Percentiles rank a stretch among this genome's conserved stretches.
These are phyloP conservation scores for Lithophane semibrunnea DNA, from an alignment of 2,888 invertebrate species.

Conservation along the genomic window DNA sequence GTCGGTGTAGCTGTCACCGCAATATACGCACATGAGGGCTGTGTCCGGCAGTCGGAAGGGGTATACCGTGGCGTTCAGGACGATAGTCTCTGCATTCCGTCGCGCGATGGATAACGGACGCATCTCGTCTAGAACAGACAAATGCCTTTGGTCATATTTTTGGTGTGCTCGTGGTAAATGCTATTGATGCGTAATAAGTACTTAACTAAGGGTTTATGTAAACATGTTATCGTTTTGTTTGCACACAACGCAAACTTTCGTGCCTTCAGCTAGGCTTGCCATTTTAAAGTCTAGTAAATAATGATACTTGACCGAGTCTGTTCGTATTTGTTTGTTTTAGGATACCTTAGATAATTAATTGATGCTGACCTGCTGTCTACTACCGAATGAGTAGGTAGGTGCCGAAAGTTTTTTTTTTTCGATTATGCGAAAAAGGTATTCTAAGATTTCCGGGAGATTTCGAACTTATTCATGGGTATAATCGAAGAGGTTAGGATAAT, in stretches of 20 bases:
- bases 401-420: too few species aligned
- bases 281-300: neutral
- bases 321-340: neutral
- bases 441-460: too few species aligned
- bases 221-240: slow-evolving; percentile 1
- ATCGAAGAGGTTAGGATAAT: neutral
- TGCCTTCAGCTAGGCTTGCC: neutral
- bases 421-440: too few species aligned
- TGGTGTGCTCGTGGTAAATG: slow-evolving; percentile 31
- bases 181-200: slow-evolving; percentile 22
- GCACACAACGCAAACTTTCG: neutral
- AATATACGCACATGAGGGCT: slow-evolving; percentile 81
- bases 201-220: slow-evolving; percentile 6
- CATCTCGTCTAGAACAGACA: slow-evolving; percentile 82
- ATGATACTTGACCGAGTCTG: neutral
- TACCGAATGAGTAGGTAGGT: neutral
- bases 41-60: slow-evolving; percentile 82
- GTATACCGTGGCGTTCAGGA: slow-evolving; percentile 81
- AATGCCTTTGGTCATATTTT: slow-evolving; percentile 74
- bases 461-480: too few species aligned
- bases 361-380: neutral
- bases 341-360: neutral
- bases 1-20: slow-evolving; percentile 73
- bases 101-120: slow-evolving; percentile 78
- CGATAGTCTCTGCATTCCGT: slow-evolving; percentile 80